A percentile compares a stretch with the other conserved stretches of the same genome.
Evolutionary conservation across 2,113 vertebrate genomes (phyloP).

Genomic region (Dromiciops gliroides): DNA sequence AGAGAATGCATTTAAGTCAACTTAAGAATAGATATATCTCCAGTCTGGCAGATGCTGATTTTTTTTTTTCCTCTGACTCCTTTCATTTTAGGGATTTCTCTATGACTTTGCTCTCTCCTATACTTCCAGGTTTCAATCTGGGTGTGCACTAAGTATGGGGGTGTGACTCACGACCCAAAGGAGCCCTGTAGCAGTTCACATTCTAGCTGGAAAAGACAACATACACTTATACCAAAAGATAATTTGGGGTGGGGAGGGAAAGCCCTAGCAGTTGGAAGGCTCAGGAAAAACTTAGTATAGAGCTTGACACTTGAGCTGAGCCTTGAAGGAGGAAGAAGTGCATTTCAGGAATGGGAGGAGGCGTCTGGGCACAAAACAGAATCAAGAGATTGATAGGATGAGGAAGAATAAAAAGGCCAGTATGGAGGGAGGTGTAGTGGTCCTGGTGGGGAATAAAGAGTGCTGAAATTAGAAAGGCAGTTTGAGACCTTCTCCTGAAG

Average conservation of each 20-base stretch:
- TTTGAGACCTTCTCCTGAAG: not conserved
- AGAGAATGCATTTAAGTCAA: not conserved
- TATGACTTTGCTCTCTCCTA: not conserved
- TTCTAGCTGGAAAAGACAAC: not conserved
- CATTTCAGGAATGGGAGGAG: not conserved
- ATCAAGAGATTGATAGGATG: not conserved
- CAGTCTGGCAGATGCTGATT: too few relatives aligned
- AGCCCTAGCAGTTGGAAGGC: not conserved
- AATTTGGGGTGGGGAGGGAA: not conserved
- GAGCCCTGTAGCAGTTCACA: not conserved
- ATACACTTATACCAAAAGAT: not conserved
- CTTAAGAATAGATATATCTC: not conserved
- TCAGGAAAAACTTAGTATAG: not conserved
- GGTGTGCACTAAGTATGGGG: not conserved
- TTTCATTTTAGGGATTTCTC: not conserved
- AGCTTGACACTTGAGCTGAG: not conserved
- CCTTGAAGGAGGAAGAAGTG: not conserved
- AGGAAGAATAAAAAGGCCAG: not conserved
- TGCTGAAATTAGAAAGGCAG: not conserved
- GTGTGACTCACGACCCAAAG: not conserved
- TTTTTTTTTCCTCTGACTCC: not conserved
- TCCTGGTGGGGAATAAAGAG: not conserved
- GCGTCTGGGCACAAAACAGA: not conserved
- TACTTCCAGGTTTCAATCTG: not conserved
- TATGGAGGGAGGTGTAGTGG: not conserved